Evolutionary conservation across 2,113 vertebrate species (phyloP), one percentile per base, ranked within the genome.

Genomic region (Pelodiscus sinensis): DNA sequence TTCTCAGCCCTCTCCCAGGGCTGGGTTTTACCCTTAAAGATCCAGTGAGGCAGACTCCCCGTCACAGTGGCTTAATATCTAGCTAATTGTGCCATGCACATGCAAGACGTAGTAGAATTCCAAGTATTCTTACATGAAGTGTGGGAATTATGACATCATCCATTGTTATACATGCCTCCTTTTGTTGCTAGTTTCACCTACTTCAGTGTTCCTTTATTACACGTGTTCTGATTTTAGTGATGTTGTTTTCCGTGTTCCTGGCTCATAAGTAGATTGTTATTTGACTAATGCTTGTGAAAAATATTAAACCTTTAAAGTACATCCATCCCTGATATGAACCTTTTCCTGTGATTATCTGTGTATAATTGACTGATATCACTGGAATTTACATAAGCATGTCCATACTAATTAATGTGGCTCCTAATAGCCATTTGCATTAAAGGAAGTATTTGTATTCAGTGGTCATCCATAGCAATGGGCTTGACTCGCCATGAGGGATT

Each of bases 361-460:
- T 88, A 90, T 86, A 83, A 31, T 29, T 83, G 79, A 56, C 93
- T 87, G 52, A 52, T 29, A 1, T 44, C 0, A 0, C 15, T 80
- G 62, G 50, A 86, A 83, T 83, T 60, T 58, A 8, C 18, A 18
- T 1, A 95, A 90, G 92, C 94, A 88, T 94, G 94, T 88, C 88
- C 95, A 91, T 86, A 84, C 31, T 89, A 87, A 93, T 82, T 21
- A 87, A 57, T 82, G 87, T 88, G 60, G 89, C 50, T 55, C 88
- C 90, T 84, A 60, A 87, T 94, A 92, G 87, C 86, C 92, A 75
- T 81, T 92, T 91, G 85, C 90, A 83, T 91, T 95, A 93, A 58
- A 89, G 93, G 82, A 92, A 90, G 88, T 94, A 90, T 98, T 97
- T 96, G 94, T 97, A 96, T 98, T 95, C 97, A 79, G 50, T 5